Evolutionary conservation across 2,113 vertebrate genomes (phyloP), one percentile per base, ranked within the genome.

Genomic region (Neoarius graeffei): DNA sequence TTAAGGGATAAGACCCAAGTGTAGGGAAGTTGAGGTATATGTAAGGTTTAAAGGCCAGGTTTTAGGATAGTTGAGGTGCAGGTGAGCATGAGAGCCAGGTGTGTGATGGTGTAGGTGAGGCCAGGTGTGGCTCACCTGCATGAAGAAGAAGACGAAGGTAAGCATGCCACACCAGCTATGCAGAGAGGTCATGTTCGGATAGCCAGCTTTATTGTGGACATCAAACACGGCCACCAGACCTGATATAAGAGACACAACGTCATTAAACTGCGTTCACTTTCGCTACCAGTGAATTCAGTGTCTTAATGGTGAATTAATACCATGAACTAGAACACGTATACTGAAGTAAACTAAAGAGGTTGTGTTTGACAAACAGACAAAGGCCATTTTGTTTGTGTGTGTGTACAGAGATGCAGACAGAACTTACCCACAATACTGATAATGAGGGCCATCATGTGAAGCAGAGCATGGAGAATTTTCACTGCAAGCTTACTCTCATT

Each of bases 141-240:
- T 1, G 1, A 95, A 91, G 93, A 97, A 99, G 8, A 99, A 93
- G 35, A 95, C 59, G 0, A 97, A 92, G 15, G 96, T 93, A 0
- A 93, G 88, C 92, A 98, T 93, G 5, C 98, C 98, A 0, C 96
- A 97, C 98, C 98, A 99, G 96, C 97, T 97, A 94, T 99, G 98
- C 64, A 99, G 93, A 90, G 97, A 97, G 94, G 98, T 97, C 96
- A 98, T 95, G 94, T 97, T 67, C 0, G 96, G 88, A 23, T 96
- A 96, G 87, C 93, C 92, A 25, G 92, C 67, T 20, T 90, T 27
- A 60, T 83, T 89, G 91, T 99, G 98, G 62, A 90, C 96, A 90
- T 97, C 95, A 0, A 99, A 99, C 88, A 97, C 97, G 0, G 98
- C 97, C 0, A 95, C 92, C 35, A 97, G 81, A 69, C 98, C 95